These are phyloP conservation scores for Archips xylosteana DNA, from an alignment of 2,888 invertebrate species.

Conservation along the genomic window DNA sequence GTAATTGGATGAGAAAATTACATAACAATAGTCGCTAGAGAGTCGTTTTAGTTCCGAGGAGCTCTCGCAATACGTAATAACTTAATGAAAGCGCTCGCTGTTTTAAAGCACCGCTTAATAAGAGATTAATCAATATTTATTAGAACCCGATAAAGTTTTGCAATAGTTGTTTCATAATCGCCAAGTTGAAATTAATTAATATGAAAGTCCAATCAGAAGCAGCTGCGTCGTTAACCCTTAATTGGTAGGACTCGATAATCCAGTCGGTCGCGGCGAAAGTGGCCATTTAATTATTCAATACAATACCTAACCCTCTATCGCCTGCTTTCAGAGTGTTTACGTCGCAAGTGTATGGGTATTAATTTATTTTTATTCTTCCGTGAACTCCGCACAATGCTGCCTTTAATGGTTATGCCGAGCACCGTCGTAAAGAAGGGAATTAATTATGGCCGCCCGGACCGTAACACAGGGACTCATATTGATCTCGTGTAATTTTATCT, in stretches of 20 bases:
- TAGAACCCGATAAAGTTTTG: conserved; percentile 36
- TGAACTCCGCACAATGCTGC: conserved; percentile 38
- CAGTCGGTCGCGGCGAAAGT: conserved; percentile 54
- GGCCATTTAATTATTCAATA: conserved; percentile 70
- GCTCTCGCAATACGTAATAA: conserved; percentile 13
- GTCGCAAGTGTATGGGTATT: conserved; percentile 49
- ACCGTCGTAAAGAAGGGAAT: conserved; percentile 34
- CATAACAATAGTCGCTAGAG: conserved; percentile 38
- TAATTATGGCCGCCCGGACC: conserved; percentile 32
- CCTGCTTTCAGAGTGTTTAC: conserved; percentile 53
- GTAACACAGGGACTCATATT: conserved; percentile 31
- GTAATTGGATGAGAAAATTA: conserved; percentile 54
- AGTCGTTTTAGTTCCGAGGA: conserved; percentile 34
- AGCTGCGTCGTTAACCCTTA: conserved; percentile 64
- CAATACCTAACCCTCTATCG: conserved; percentile 56
- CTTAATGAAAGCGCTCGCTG: conserved; percentile 18
- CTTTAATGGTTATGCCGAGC: conserved; percentile 35
- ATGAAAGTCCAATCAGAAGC: conserved; percentile 63
- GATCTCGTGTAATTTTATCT: conserved; percentile 30
- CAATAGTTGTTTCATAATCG: conserved; percentile 52
- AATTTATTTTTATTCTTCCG: conserved; percentile 48
- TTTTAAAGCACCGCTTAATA: conserved; percentile 38
- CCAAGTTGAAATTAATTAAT: conserved; percentile 62
- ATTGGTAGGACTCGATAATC: conserved; percentile 72
- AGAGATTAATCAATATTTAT: conserved; percentile 45